Evolutionary conservation across 2,113 vertebrate species (phyloP), one percentile per base, ranked within the genome.

Genomic region (Garra rufa): DNA sequence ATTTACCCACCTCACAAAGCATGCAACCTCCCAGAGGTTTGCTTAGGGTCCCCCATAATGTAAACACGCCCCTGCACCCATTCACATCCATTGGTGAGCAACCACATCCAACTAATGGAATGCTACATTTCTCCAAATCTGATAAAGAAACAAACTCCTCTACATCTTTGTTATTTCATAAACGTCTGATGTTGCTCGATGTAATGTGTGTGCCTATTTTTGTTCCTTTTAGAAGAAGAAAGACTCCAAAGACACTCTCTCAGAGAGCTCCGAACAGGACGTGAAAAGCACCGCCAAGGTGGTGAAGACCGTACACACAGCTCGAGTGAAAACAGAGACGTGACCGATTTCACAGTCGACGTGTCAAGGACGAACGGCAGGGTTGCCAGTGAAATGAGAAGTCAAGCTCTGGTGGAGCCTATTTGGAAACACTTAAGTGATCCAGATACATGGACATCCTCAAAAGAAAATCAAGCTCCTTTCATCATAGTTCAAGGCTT

Each of bases 201-300:
- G 17, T 78, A 50, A 28, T 13, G 19, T 44, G 44, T 46, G 67
- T 48, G 44, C 5, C 24, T 59, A 46, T 41, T 50, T 69, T 19
- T 82, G 24, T 61, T 90, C 11, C 80, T 26, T 89, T 87, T 87
- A 96, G 96, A 95, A 89, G 87, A 94, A 91, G 88, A 94, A 92
- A 0, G 95, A 94, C 30, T 96, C 96, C 88, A 96, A 96, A 93
- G 95, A 96, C 85, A 95, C 94, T 85, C 85, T 96, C 59, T 92
- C 92, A 55, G 95, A 95, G 90, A 94, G 94, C 91, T 93, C 80
- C n/a, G 93, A 77, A 2, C 1, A 88, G 38, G 88, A 95, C 87
- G 91, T 90, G 88, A 96, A 94, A 85, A 84, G 91, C 44, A 89
- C 86, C 83, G 89, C 90, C 85, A 97, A 96, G 91, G 93, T 92